A percentile compares a stretch with the other conserved stretches of the same genome.
Evolutionary conservation across 2,113 vertebrate genomes (phyloP).

Genomic region (Columbina picui): DNA sequence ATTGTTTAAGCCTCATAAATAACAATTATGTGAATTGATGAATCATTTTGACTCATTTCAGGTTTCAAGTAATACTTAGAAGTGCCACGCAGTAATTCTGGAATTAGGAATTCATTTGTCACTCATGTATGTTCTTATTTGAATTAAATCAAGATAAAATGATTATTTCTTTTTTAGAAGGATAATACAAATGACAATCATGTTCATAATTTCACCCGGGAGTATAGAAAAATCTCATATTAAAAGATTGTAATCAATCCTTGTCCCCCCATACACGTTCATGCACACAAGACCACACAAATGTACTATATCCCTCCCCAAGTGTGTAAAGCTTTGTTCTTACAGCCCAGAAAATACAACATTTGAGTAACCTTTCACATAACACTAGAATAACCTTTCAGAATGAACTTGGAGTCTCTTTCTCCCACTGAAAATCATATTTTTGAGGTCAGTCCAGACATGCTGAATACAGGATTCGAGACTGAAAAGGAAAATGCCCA

Average conservation of each 20-base stretch:
- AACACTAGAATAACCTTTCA: neutral
- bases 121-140: neutral
- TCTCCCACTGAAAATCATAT: neutral
- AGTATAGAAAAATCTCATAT: neutral
- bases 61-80: neutral
- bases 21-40: conserved; percentile 23
- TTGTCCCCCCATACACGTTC: neutral
- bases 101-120: neutral
- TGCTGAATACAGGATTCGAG: neutral
- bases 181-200: neutral
- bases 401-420: neutral
- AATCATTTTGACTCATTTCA: conserved; percentile 39
- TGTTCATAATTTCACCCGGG: neutral
- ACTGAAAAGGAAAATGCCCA: neutral
- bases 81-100: neutral
- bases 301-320: neutral
- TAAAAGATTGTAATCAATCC: neutral
- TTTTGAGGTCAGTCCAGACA: conserved; percentile 1
- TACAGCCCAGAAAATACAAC: neutral
- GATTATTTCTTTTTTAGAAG: neutral
- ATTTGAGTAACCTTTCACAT: neutral
- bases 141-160: neutral
- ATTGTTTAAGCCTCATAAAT: conserved; percentile 24
- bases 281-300: neutral
- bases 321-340: neutral